These are phyloP conservation scores for Rhynchonycteris naso DNA, from an alignment of 2,797 vertebrate species.

Conservation along the genomic window DNA sequence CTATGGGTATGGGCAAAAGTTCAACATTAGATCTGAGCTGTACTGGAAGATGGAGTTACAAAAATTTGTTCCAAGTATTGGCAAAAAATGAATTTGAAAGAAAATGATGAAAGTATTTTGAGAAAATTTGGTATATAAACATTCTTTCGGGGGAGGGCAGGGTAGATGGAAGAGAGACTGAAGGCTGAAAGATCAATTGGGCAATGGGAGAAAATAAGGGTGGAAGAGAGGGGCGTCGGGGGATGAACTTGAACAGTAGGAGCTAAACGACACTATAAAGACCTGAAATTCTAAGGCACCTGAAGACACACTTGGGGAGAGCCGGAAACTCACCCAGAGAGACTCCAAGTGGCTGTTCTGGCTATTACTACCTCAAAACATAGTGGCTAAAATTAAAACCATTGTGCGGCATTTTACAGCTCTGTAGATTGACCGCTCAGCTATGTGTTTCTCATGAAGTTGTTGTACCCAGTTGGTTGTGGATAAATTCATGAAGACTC, in stretches of 20 bases:
- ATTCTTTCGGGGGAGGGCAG: background rate
- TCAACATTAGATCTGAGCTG: constrained; percentile 51
- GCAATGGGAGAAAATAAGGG: background rate
- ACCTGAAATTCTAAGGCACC: background rate
- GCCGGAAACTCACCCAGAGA: background rate
- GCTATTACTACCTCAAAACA: background rate
- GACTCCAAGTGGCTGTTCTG: background rate
- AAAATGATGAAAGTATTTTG: constrained; percentile 47
- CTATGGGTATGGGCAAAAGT: background rate
- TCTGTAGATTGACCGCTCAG: background rate
- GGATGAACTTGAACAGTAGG: constrained; percentile 11
- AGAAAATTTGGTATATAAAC: constrained; percentile 48
- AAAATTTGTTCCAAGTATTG: constrained; percentile 25
- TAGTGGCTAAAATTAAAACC: background rate
- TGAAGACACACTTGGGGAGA: constrained; percentile 14
- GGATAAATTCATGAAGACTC: background rate
- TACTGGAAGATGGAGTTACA: constrained; percentile 29
- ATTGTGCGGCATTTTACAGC: background rate
- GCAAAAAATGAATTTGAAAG: constrained; percentile 54
- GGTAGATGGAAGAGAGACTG: background rate
- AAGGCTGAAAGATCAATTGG: constrained; percentile 23
- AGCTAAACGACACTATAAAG: background rate
- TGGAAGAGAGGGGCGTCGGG: constrained; percentile 12
- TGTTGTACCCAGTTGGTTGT: background rate
- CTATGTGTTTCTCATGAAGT: background rate